Conservation (phyloP, 2,888 invertebrate genomes). For the Hermaeophaga mercurialis region DNA sequence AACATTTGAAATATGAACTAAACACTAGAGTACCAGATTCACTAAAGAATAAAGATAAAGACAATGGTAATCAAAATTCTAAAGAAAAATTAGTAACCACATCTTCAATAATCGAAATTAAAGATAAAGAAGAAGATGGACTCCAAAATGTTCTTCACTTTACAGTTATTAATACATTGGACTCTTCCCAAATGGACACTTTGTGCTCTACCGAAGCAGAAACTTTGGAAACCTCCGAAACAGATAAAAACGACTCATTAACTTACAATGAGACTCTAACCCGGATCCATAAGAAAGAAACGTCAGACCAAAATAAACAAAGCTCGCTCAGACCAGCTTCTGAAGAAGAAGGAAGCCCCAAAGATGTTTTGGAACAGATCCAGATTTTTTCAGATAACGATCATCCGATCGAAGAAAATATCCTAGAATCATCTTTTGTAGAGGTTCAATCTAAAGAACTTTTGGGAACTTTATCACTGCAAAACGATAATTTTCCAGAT, state of each 20-base stretch:
- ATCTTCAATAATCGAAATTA: not conserved
- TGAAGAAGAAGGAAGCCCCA: too few species aligned
- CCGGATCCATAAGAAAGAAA: slow-evolving; percentile 20
- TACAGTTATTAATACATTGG: not conserved
- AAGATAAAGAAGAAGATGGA: not conserved
- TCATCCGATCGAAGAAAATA: not conserved
- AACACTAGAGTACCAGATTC: too few species aligned
- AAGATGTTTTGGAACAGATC: too few species aligned
- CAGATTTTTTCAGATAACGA: not conserved
- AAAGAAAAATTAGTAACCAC: not conserved
- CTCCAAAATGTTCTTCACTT: not conserved
- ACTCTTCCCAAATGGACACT: not conserved
- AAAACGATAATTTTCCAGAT: not conserved
- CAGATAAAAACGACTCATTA: slow-evolving; percentile 30
- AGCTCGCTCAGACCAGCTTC: too few species aligned
- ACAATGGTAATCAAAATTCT: too few species aligned
- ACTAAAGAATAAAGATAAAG: too few species aligned
- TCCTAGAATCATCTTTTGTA: not conserved
- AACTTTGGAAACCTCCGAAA: not conserved
- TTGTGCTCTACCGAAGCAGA: too few species aligned
- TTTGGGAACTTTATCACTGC: not conserved
- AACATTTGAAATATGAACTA: too few species aligned
- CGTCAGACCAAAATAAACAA: not conserved
- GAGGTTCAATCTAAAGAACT: not conserved
- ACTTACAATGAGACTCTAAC: slow-evolving; percentile 37